A percentile compares a stretch with the other conserved stretches of the same genome.
Conservation (phyloP, 1,140 invertebrate species). For the Drosophila tsacasi region DNA sequence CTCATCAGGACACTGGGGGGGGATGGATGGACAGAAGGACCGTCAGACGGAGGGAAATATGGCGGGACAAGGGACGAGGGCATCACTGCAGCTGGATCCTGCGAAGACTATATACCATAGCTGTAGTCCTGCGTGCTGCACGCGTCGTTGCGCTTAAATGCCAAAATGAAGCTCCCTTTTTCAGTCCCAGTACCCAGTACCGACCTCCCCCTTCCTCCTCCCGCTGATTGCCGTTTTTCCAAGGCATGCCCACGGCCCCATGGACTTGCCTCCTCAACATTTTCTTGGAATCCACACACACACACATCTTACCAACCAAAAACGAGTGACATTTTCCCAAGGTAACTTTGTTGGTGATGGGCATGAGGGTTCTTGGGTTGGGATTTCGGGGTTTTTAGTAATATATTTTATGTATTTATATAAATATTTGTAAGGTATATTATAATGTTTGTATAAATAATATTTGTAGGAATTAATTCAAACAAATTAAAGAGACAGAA, state of each 20-base stretch:
- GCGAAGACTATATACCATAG: constrained; percentile 12
- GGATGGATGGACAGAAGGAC: neutral
- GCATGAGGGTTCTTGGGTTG: constrained; percentile 1
- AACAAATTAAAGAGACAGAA: no score
- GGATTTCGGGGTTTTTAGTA: no score
- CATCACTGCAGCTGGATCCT: constrained; percentile 1
- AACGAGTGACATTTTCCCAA: constrained; percentile 25
- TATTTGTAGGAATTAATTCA: neutral
- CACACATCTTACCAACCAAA: constrained; percentile 28
- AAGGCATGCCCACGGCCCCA: constrained; percentile 5
- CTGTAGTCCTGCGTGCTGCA: constrained; percentile 67
- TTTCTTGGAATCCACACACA: constrained; percentile 16
- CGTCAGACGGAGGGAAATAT: neutral
- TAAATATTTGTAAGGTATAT: neutral
- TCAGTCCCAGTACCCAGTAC: neutral
- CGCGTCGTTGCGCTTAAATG: constrained; percentile 74
- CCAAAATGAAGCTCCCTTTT: constrained; percentile 55
- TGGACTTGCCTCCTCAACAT: neutral
- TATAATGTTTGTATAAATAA: neutral
- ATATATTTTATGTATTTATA: no score
- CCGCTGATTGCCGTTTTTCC: constrained; percentile 42
- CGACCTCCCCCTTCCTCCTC: neutral
- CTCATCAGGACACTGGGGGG: constrained; percentile 57
- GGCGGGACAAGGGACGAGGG: neutral
- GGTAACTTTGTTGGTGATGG: neutral